Evolutionary conservation across 1,140 invertebrate genomes (phyloP).

Genomic region (Papilio dardanus): DNA sequence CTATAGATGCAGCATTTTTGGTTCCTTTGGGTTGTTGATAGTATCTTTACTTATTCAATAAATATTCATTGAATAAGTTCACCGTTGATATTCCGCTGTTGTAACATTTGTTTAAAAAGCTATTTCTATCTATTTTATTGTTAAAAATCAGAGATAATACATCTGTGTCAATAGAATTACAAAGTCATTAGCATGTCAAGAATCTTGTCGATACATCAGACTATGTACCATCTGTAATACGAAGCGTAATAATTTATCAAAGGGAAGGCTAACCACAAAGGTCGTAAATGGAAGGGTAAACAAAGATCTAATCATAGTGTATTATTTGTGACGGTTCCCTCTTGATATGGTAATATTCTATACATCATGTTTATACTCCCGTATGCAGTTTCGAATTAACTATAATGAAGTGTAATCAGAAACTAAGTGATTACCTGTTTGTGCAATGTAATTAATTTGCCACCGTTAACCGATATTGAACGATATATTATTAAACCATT

Average conservation of each 20-base stretch:
- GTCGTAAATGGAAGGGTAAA: constrained; percentile 23
- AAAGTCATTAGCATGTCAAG: background rate
- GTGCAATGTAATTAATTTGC: constrained; percentile 3
- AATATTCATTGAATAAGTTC: no score
- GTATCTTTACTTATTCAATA: no score
- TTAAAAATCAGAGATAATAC: no score
- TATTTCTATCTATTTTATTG: no score
- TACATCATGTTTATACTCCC: background rate
- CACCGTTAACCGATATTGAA: background rate
- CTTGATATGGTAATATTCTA: constrained; percentile 8
- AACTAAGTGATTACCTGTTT: constrained; percentile 21
- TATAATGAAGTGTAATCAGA: constrained; percentile 20
- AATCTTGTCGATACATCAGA: background rate
- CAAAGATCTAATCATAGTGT: background rate
- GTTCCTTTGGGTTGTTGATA: no score
- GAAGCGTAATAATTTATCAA: background rate
- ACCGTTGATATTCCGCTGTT: no score
- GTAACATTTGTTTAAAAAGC: no score
- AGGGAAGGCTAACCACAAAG: background rate
- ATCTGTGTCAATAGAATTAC: background rate
- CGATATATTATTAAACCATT: background rate
- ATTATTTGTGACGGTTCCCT: background rate
- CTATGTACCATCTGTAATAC: background rate
- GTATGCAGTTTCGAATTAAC: background rate
- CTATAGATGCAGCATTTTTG: no score